Evolutionary conservation across 2,888 invertebrate genomes (phyloP).

Genomic region (Onthophagus sagittarius): DNA sequence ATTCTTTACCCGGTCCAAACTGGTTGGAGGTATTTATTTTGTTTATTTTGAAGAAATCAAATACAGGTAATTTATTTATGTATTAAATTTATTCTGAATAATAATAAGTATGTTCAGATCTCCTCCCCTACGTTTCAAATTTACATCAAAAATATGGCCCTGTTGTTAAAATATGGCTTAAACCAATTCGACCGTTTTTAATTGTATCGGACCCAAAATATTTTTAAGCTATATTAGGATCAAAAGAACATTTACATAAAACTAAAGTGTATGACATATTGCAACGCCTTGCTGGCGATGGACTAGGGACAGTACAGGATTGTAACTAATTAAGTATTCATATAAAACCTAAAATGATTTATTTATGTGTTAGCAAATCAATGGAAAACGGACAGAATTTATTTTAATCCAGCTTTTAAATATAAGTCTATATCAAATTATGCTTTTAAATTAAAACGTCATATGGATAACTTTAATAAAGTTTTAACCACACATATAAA

Average conservation of each 20-base stretch:
- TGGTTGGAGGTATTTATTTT: background rate
- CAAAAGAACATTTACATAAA: background rate
- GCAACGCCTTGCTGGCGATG: background rate
- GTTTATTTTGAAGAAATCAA: background rate
- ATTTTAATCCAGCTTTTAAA: background rate
- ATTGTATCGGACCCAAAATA: constrained; percentile 7
- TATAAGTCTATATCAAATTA: background rate
- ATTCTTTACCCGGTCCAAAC: background rate
- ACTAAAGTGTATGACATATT: background rate
- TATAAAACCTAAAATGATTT: background rate
- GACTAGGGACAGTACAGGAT: background rate
- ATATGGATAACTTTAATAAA: background rate
- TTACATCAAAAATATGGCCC: background rate
- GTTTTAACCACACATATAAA: background rate
- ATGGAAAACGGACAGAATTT: background rate
- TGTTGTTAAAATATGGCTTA: constrained; percentile 1
- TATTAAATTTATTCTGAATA: too few relatives aligned
- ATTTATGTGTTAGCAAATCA: background rate
- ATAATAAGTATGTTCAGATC: background rate
- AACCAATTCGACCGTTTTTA: background rate
- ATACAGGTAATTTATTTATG: too few relatives aligned
- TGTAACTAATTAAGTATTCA: background rate
- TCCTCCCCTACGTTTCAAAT: background rate
- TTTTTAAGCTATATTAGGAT: background rate
- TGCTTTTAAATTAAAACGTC: background rate